Percentiles rank a stretch among this genome's conserved stretches.
Conservation (phyloP, 2,888 invertebrate species). For the Orthosia incerta region DNA sequence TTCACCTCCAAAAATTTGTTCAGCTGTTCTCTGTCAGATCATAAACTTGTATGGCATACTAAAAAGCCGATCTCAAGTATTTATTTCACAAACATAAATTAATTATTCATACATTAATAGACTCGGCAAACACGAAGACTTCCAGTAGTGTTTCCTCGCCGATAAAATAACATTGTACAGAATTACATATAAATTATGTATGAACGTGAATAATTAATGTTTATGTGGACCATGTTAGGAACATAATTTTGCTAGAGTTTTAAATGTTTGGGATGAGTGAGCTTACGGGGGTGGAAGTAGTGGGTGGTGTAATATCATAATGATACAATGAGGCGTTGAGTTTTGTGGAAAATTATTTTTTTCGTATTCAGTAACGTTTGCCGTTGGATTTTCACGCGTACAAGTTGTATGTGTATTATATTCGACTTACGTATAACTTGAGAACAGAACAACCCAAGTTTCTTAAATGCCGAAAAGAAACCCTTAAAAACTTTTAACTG, state of each 20-base stretch:
- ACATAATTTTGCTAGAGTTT: constrained; percentile 50
- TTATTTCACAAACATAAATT: constrained; percentile 66
- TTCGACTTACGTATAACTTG: too few species aligned
- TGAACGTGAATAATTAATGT: constrained; percentile 69
- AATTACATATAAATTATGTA: constrained; percentile 78
- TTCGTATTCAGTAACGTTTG: background rate
- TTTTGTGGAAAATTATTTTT: background rate
- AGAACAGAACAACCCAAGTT: background rate
- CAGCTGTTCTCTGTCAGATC: constrained; percentile 33
- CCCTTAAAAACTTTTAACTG: background rate
- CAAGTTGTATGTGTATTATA: background rate
- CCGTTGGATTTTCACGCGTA: fast-evolving
- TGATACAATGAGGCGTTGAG: background rate
- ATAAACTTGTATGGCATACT: constrained; percentile 39
- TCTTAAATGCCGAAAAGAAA: background rate
- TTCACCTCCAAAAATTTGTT: constrained; percentile 38
- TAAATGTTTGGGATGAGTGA: constrained; percentile 42
- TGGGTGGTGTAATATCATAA: background rate
- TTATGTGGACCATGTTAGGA: constrained; percentile 46
- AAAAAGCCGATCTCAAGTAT: constrained; percentile 61
- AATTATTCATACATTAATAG: constrained; percentile 73
- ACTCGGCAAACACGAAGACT: constrained; percentile 60
- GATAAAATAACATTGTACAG: constrained; percentile 74
- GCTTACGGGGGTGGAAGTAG: background rate
- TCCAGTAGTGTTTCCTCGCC: constrained; percentile 68